Evolutionary conservation across 2,888 invertebrate genomes (phyloP).

Genomic region (Raillietiella orientalis): DNA sequence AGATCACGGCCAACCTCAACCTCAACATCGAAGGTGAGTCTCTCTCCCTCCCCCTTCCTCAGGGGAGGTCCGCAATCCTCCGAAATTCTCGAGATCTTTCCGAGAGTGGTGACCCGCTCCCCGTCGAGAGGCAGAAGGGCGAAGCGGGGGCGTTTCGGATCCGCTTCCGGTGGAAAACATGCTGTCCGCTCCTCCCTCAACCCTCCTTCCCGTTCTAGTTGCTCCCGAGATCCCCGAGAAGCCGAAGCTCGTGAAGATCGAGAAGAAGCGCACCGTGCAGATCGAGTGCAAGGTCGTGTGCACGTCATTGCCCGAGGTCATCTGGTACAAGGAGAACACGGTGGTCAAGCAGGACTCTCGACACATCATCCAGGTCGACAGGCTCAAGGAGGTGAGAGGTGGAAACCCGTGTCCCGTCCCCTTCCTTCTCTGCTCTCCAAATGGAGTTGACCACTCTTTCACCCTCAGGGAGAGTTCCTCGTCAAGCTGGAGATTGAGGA

Average conservation of each 20-base stretch:
- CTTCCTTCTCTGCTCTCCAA: no score
- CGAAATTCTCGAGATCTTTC: no score
- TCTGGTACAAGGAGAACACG: constrained; percentile 63
- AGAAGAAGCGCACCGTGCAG: constrained; percentile 67
- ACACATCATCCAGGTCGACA: constrained; percentile 39
- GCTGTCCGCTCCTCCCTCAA: no score
- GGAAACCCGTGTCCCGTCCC: no score
- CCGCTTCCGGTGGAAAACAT: not conserved
- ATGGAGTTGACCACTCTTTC: no score
- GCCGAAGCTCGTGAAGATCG: constrained; percentile 60
- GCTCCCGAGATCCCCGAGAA: constrained; percentile 21
- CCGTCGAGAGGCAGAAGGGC: not conserved
- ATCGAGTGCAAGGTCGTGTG: constrained; percentile 80
- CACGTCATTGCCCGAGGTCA: constrained; percentile 66
- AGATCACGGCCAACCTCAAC: constrained; percentile 83
- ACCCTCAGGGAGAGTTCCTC: constrained; percentile 62
- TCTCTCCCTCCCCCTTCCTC: no score
- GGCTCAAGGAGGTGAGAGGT: constrained; percentile 35
- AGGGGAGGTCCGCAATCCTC: no score
- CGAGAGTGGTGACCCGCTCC: no score
- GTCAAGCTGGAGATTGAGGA: constrained; percentile 66
- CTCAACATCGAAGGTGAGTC: constrained; percentile 89
- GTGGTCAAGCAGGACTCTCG: constrained; percentile 41
- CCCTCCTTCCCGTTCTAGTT: constrained; percentile 2
- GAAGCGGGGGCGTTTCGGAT: not conserved